Base-by-base conservation (phyloP, 2,888 invertebrate species). In the Drosophila prolongata region DNA sequence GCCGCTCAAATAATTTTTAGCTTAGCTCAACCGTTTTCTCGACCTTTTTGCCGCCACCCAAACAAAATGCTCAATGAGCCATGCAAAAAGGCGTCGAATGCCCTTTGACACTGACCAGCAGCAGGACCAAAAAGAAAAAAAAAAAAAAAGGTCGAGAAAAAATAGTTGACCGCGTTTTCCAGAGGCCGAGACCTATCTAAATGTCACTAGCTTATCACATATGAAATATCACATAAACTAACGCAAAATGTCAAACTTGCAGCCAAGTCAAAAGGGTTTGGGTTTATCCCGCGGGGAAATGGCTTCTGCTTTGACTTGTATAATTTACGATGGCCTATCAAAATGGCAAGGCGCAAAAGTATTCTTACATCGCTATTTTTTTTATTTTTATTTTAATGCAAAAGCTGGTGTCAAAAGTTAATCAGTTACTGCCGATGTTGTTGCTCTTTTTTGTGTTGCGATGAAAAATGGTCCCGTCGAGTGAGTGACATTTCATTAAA, bases 191-290 rank as follows among this genome's bases (percentile, higher is more conserved):
- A 35, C 44, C 50, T 34, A 53, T 74, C 74, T 44, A 88, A 82
- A 75, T 79, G 88, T 62, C 80, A 82, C 73, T 71, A 68, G 77
- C 80, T 82, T 88, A 88, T 83, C 83, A 86, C 62, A 83, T 75
- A 80, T 86, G 87, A 86, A 83, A 83, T 88, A 89, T 83, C 87
- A 66, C 89, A 80, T 88, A 83, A 83, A 83, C 87, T 86, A 83
- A 85, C 67, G 86, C 86, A 85, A 87, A 83, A 86, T 83, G 83
- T 83, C 87, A 88, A 87, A 78, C 71, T 77, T 71, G 87, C 87
- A 73, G 80, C 69, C 55, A 64, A 71, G 82, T 79, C 65, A 73
- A 68, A 62, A 76, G 82, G 88, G 81, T 85, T 81, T 49, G 50
- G 10, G 49, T 8, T 14, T n/a, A 30, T 50, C 14, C 3, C 44